Conservation (phyloP, 2,888 invertebrate genomes). For the Machimus rusticus region DNA sequence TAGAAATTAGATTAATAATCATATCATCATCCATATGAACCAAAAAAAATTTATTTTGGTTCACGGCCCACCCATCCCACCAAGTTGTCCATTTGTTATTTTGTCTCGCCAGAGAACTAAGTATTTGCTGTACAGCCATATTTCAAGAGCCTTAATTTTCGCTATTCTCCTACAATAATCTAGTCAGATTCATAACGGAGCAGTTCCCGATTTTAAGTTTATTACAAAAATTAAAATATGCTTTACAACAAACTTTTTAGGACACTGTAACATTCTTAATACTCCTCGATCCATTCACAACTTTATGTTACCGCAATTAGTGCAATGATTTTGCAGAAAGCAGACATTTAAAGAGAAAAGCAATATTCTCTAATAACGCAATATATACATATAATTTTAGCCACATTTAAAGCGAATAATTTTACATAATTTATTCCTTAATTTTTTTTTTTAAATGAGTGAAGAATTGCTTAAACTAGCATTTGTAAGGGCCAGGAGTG, state of each 20-base stretch:
- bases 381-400: neutral
- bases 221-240: neutral
- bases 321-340: neutral
- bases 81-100: too few species aligned
- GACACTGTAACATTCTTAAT: neutral
- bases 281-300: neutral
- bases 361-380: neutral
- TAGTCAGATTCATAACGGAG: too few species aligned
- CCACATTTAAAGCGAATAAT: neutral
- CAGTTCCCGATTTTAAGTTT: neutral
- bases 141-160: too few species aligned
- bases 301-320: neutral
- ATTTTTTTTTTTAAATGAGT: neutral
- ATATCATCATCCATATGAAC: too few species aligned
- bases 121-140: too few species aligned
- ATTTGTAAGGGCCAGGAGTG: neutral
- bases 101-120: too few species aligned
- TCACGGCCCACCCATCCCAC: too few species aligned
- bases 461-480: neutral
- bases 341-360: neutral
- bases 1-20: too few species aligned
- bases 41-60: too few species aligned
- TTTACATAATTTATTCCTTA: neutral
- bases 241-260: neutral
- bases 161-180: too few species aligned